A percentile compares a stretch with the other conserved stretches of the same genome.
Conservation (phyloP, 2,888 invertebrate genomes). For the Melanargia galathea region DNA sequence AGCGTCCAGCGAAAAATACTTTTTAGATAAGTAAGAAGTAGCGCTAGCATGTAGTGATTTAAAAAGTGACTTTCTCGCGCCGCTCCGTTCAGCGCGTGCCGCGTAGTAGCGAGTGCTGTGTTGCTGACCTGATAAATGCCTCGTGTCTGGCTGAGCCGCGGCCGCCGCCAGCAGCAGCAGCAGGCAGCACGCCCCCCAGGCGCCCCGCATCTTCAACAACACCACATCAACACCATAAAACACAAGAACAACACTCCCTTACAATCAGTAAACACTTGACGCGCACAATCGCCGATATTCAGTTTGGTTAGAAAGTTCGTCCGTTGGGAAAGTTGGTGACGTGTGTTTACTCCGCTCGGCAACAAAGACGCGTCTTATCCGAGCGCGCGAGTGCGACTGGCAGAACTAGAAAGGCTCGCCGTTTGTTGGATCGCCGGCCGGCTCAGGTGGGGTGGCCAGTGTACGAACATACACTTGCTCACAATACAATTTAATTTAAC, state of each 20-base stretch:
- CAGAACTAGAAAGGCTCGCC: constrained; percentile 18
- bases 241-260: constrained; percentile 53
- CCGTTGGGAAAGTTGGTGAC: constrained; percentile 72
- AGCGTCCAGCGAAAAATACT: background rate
- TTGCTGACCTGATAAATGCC: constrained; percentile 74
- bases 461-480: background rate
- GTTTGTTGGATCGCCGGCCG: constrained; percentile 40
- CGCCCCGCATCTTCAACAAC: constrained; percentile 75
- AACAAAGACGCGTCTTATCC: constrained; percentile 41
- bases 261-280: constrained; percentile 40
- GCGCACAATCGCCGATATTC: constrained; percentile 11
- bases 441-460: constrained; percentile 58
- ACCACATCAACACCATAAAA: constrained; percentile 73
- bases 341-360: constrained; percentile 53
- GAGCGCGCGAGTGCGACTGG: constrained; percentile 65
- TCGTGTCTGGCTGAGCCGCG: constrained; percentile 70
- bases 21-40: background rate
- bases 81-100: too few species aligned
- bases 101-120: too few species aligned
- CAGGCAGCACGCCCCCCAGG: constrained; percentile 76
- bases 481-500: too few species aligned
- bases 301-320: constrained; percentile 57
- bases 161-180: constrained; percentile 56
- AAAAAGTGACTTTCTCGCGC: constrained; percentile 1
- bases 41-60: background rate